Evolutionary conservation across 1,140 invertebrate genomes (phyloP).

Genomic region (Monochamus saltuarius): DNA sequence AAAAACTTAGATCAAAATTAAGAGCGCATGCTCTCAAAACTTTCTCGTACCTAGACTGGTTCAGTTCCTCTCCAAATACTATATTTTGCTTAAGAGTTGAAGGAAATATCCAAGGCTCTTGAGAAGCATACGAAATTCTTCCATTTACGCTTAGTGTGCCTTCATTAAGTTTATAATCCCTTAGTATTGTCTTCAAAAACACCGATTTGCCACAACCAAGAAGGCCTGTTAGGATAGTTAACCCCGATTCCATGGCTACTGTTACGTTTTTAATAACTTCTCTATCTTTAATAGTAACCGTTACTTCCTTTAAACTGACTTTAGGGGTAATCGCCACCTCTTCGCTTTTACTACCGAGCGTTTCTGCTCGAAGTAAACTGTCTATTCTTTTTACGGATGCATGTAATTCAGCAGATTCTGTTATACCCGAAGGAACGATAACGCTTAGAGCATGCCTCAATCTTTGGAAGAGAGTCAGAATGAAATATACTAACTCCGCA

Average conservation of each 20-base stretch:
- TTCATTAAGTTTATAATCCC: slow-evolving; percentile 63
- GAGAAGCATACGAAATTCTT: slow-evolving; percentile 65
- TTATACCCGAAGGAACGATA: slow-evolving; percentile 69
- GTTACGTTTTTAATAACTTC: slow-evolving; percentile 62
- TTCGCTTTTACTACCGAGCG: slow-evolving; percentile 10
- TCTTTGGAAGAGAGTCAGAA: slow-evolving; percentile 73
- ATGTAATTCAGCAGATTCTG: slow-evolving; percentile 55
- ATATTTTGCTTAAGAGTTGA: slow-evolving; percentile 61
- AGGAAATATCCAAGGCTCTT: slow-evolving; percentile 71
- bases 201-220: slow-evolving; percentile 81
- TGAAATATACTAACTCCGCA: slow-evolving; percentile 74
- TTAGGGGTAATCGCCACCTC: slow-evolving; percentile 19
- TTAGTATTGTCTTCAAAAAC: slow-evolving; percentile 67
- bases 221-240: slow-evolving; percentile 71
- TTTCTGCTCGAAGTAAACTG: slow-evolving; percentile 24
- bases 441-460: slow-evolving; percentile 71
- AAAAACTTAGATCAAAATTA: slow-evolving; percentile 22
- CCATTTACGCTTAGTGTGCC: slow-evolving; percentile 63
- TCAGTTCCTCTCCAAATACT: slow-evolving; percentile 59
- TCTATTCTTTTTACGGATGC: slow-evolving; percentile 27
- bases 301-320: slow-evolving; percentile 21
- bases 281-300: slow-evolving; percentile 29
- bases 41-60: slow-evolving; percentile 50
- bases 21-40: slow-evolving; percentile 28
- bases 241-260: slow-evolving; percentile 58